Evolutionary conservation across 1,140 invertebrate species (phyloP).

Genomic region (Varroa destructor): DNA sequence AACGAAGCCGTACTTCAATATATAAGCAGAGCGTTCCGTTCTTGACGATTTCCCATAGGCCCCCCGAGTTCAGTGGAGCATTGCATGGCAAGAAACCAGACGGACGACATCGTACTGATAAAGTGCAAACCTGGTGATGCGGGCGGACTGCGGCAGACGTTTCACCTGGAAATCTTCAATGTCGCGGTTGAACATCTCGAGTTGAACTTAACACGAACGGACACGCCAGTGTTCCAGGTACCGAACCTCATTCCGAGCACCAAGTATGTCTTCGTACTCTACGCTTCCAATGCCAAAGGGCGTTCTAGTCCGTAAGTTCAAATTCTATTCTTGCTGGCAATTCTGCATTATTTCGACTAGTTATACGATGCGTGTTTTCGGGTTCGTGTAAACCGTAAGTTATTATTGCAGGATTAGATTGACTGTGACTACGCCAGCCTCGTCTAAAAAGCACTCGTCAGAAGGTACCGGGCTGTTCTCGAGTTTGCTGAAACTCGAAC

Average conservation of each 20-base stretch:
- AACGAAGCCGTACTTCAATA: neutral
- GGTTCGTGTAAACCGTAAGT: too few relatives aligned
- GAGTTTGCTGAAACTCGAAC: too few relatives aligned
- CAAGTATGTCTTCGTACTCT: constrained; percentile 45
- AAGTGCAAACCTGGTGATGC: constrained; percentile 61
- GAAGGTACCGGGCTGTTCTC: too few relatives aligned
- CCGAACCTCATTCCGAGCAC: constrained; percentile 29
- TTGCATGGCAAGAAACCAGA: constrained; percentile 36
- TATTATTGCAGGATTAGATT: too few relatives aligned
- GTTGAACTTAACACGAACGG: constrained; percentile 31
- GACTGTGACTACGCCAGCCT: too few relatives aligned
- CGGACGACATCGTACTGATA: constrained; percentile 48
- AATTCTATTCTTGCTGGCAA: too few relatives aligned
- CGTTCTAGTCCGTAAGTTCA: too few relatives aligned
- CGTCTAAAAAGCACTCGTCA: too few relatives aligned
- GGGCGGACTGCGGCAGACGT: constrained; percentile 64
- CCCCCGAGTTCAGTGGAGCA: constrained; percentile 36
- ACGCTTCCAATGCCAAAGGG: constrained; percentile 56
- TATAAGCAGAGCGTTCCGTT: neutral
- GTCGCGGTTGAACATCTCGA: constrained; percentile 41
- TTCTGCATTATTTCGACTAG: too few relatives aligned
- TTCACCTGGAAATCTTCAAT: constrained; percentile 63
- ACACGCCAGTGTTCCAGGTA: constrained; percentile 32
- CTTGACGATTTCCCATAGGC: constrained; percentile 32
- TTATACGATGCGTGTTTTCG: too few relatives aligned